Evolutionary conservation across 2,888 invertebrate genomes (phyloP).

Genomic region (Herminia tarsipennalis): DNA sequence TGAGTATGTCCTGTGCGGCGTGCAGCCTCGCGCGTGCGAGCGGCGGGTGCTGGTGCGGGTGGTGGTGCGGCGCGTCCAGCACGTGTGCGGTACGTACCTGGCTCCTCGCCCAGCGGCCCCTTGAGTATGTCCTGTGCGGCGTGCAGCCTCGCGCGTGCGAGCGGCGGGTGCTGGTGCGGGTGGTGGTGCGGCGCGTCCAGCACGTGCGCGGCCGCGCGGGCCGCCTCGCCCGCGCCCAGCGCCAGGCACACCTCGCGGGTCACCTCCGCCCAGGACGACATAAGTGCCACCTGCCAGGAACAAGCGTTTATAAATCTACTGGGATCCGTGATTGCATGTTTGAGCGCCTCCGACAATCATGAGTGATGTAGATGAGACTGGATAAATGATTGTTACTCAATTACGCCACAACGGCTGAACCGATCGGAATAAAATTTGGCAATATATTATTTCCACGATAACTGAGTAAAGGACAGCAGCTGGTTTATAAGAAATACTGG

Average conservation of each 20-base stretch:
- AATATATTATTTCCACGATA: too few species aligned
- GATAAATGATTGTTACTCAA: too few species aligned
- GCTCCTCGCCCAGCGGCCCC: slow-evolving; percentile 73
- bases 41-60: neutral
- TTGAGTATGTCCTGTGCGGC: slow-evolving; percentile 91
- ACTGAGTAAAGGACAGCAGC: too few species aligned
- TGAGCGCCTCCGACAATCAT: too few species aligned
- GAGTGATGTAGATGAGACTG: too few species aligned
- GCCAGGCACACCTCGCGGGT: slow-evolving; percentile 92
- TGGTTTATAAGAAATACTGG: too few species aligned
- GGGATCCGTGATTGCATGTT: too few species aligned
- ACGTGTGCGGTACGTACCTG: too few species aligned
- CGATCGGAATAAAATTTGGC: too few species aligned
- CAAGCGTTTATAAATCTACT: too few species aligned
- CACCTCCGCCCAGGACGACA: slow-evolving; percentile 93
- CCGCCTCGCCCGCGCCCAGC: slow-evolving; percentile 91
- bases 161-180: slow-evolving; percentile 87
- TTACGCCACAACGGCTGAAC: too few species aligned
- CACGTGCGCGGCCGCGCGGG: slow-evolving; percentile 91
- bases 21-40: neutral
- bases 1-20: too few species aligned
- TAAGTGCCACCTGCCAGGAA: slow-evolving; percentile 88
- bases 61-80: neutral
- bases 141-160: slow-evolving; percentile 92
- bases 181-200: slow-evolving; percentile 87